Base-by-base conservation (phyloP, 1,140 invertebrate genomes). In the Drosophila simulans region DNA sequence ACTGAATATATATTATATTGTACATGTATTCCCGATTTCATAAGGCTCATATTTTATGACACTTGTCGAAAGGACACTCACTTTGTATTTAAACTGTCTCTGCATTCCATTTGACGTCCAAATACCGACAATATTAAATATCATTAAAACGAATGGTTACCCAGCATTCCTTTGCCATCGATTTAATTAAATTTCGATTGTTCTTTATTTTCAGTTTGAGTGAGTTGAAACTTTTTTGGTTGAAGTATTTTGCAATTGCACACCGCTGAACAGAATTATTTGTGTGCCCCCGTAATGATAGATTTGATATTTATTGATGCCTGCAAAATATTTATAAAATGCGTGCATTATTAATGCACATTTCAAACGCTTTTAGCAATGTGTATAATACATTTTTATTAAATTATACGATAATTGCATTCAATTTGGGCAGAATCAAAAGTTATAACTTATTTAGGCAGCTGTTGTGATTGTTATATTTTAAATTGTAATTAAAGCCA, bases 351-450 rank as follows among this genome's bases (percentile, higher is more conserved):
- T 72, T 69, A 51, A 52, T 34, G 5, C 17, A 42, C 51, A 60
- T 64, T 58, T 75, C 7, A 77, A 77, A 35, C 11, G 40, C 63
- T 84, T 77, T 56, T 42, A 49, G 12, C 15, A 69, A 57, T 45
- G 48, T 73, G 42, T 63, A 13, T 45, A 57, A 69, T 17, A 10
- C n/a, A 34, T 34, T 55, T 27, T 31, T 22, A 42, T 63, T 49
- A 17, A 71, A 55, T 74, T 68, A 39, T 31, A n/a, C 1, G n/a
- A 54, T 5, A 12, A 34, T n/a, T 48, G 40, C n/a, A 39, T 39
- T 5, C 4, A 39, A 39, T 39, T 39, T 39, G 4, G 4, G 37
- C 13, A 17, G 40, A 42, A 4, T 8, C 2, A 1, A 15, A 8
- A 31, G 27, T 7, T 31, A 31, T 31, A 31, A 31, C 31, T 31